Conservation (phyloP, 2,888 invertebrate species). For the Hedya salicella region DNA sequence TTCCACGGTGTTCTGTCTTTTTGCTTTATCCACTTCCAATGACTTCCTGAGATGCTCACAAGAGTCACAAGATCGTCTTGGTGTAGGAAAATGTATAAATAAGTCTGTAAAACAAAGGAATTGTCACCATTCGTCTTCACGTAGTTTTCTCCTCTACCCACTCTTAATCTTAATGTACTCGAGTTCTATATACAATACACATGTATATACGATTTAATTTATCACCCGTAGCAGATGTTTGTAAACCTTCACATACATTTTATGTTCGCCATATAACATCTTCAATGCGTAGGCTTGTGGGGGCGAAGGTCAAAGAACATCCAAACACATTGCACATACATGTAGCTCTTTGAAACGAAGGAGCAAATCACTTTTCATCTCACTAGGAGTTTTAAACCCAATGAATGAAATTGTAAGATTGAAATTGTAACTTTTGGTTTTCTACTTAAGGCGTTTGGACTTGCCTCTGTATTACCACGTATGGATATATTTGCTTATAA, state of each 20-base stretch:
- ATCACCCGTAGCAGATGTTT: slow-evolving; percentile 13
- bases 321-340: slow-evolving; percentile 20
- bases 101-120: too few species aligned
- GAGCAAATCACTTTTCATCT: background rate
- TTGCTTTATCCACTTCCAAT: too few species aligned
- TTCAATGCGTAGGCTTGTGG: slow-evolving; percentile 9
- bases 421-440: background rate
- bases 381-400: background rate
- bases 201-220: background rate
- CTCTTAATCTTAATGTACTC: background rate
- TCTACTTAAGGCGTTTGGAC: background rate
- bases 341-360: background rate
- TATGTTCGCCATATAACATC: slow-evolving; percentile 14
- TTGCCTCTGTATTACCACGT: background rate
- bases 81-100: too few species aligned
- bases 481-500: slow-evolving; percentile 13
- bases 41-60: too few species aligned
- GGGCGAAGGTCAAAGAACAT: slow-evolving; percentile 20
- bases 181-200: background rate
- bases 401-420: background rate
- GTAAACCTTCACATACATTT: slow-evolving; percentile 21
- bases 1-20: too few species aligned
- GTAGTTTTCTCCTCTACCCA: background rate
- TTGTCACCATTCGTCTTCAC: too few species aligned
- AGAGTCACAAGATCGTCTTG: too few species aligned